Percentiles rank a stretch among this genome's conserved stretches.
These are phyloP conservation scores for Hippocampus kuda DNA, from an alignment of 2,797 vertebrate species.

Conservation along the genomic window DNA sequence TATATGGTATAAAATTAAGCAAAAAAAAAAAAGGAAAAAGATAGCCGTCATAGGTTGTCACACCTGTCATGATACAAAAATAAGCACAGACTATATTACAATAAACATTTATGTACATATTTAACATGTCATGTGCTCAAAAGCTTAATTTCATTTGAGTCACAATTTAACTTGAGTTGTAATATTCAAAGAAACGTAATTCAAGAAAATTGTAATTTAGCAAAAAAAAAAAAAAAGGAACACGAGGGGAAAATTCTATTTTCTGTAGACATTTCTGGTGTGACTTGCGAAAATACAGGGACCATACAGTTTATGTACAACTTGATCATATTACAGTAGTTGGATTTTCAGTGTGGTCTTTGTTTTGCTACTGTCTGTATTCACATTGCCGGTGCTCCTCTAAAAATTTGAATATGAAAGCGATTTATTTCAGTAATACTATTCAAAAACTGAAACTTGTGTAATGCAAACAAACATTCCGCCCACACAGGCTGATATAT, in stretches of 20 bases:
- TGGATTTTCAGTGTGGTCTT: too few species aligned
- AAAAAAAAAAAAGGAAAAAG: slow-evolving; percentile 17
- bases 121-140: background rate
- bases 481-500: too few species aligned
- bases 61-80: background rate
- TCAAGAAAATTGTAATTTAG: background rate
- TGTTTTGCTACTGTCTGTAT: too few species aligned
- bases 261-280: background rate
- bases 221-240: background rate
- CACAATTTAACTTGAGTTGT: background rate
- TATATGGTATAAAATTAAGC: slow-evolving; percentile 12
- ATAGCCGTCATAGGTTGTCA: background rate
- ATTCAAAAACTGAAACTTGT: too few species aligned
- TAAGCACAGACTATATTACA: background rate
- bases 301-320: background rate
- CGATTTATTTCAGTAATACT: too few species aligned
- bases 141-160: background rate
- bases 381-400: too few species aligned
- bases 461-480: too few species aligned
- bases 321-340: background rate
- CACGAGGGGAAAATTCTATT: background rate
- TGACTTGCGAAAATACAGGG: background rate
- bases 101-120: slow-evolving; percentile 1
- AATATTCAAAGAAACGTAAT: too few species aligned
- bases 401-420: too few species aligned